Percentiles rank a stretch among this genome's conserved stretches.
Evolutionary conservation across 2,888 invertebrate genomes (phyloP).

Genomic region (Pristionchus fissidentatus): DNA sequence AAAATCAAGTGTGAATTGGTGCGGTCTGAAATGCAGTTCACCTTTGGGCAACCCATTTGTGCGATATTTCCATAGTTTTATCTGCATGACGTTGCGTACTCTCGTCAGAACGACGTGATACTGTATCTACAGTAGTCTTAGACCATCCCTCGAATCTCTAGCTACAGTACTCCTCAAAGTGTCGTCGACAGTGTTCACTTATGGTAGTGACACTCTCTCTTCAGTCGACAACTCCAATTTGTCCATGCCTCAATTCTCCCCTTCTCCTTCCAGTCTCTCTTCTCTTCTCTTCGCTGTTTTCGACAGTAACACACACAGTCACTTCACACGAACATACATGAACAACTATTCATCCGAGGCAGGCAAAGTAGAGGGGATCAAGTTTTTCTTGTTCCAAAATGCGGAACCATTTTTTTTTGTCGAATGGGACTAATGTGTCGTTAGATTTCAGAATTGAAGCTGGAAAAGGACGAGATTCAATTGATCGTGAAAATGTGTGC

Average conservation of each 20-base stretch:
- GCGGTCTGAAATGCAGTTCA: too few relatives aligned
- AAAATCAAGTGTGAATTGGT: too few relatives aligned
- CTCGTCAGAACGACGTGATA: too few relatives aligned
- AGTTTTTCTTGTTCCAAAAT: too few relatives aligned
- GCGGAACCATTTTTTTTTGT: too few relatives aligned
- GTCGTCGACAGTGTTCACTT: slow-evolving; percentile 9
- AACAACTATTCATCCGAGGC: slow-evolving; percentile 37
- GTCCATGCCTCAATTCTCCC: slow-evolving; percentile 1
- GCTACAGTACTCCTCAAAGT: neutral
- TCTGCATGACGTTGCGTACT: too few relatives aligned
- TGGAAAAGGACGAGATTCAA: neutral
- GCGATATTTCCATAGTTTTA: too few relatives aligned
- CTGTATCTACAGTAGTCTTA: too few relatives aligned
- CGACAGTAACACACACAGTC: too few relatives aligned
- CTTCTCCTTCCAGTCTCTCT: too few relatives aligned
- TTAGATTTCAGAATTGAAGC: neutral
- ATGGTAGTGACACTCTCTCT: neutral
- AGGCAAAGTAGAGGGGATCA: too few relatives aligned
- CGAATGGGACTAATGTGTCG: neutral
- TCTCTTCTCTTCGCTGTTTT: slow-evolving; percentile 4
- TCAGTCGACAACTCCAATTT: slow-evolving; percentile 6
- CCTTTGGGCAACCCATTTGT: too few relatives aligned
- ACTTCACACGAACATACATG: slow-evolving; percentile 6
- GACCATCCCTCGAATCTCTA: neutral
- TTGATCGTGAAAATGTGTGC: neutral